phyloP scores from a whole-genome alignment of 2,888 invertebrate genomes.

The Blastobasis lacticolella region DNA sequence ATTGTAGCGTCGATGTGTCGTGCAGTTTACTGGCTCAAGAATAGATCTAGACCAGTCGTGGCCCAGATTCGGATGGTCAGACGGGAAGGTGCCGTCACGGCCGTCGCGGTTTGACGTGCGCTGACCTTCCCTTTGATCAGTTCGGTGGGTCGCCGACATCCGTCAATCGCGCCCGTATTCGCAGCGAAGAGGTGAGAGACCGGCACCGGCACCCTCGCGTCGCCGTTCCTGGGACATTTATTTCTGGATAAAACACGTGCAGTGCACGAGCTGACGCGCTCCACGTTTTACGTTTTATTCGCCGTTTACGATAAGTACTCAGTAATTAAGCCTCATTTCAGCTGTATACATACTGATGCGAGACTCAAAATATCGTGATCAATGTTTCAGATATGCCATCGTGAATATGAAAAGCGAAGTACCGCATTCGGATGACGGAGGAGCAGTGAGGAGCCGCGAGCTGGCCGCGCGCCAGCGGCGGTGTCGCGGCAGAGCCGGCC shows the following conservation, averaged over 20 bases:
- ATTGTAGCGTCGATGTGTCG: slow-evolving; percentile 54
- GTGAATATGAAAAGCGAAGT: no score
- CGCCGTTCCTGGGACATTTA: slow-evolving; percentile 39
- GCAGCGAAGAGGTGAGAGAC: slow-evolving; percentile 23
- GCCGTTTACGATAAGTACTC: no score
- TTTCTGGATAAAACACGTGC: slow-evolving; percentile 49
- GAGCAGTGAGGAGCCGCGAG: no score
- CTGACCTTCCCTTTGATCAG: slow-evolving; percentile 52
- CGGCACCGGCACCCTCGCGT: slow-evolving; percentile 22
- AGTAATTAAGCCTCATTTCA: no score
- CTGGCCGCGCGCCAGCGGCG: slow-evolving; percentile 57
- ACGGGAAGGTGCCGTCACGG: slow-evolving; percentile 33
- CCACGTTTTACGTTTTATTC: neutral
- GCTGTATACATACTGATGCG: no score
- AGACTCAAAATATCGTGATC: no score
- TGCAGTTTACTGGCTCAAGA: slow-evolving; percentile 44
- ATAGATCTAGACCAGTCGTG: slow-evolving; percentile 54
- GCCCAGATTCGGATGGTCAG: slow-evolving; percentile 50
- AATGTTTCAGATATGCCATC: no score
- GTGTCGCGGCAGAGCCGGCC: slow-evolving; percentile 62
- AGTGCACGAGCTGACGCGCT: slow-evolving; percentile 21
- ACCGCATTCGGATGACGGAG: no score
- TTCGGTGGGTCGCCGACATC: slow-evolving; percentile 26
- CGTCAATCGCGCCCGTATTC: slow-evolving; percentile 25
- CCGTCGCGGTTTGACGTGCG: slow-evolving; percentile 34